Conservation (phyloP, 2,888 invertebrate species). For the Synergus umbraculus region DNA sequence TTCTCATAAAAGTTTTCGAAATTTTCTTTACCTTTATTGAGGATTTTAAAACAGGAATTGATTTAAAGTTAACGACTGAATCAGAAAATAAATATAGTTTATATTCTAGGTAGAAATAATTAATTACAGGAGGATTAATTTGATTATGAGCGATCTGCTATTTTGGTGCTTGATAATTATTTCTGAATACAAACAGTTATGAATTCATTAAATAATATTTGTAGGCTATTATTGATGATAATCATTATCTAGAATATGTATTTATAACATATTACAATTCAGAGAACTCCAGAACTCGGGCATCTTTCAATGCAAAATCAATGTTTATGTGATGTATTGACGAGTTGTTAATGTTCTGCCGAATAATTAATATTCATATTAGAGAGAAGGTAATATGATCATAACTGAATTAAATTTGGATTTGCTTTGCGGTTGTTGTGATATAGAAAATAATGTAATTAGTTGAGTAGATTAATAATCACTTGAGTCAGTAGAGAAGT, state of each 20-base stretch:
- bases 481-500: background rate
- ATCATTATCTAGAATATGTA: background rate
- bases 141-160: too few species aligned
- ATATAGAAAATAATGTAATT: background rate
- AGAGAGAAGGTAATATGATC: background rate
- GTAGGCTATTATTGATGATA: background rate
- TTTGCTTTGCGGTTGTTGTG: too few species aligned
- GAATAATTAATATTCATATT: background rate
- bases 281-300: background rate
- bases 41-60: background rate
- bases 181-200: background rate
- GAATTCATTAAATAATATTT: background rate
- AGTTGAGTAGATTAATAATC: background rate
- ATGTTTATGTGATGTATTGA: background rate
- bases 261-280: background rate
- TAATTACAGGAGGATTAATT: too few species aligned
- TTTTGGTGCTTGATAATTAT: too few species aligned
- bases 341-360: background rate
- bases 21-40: background rate
- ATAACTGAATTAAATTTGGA: too few species aligned
- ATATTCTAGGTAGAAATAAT: too few species aligned
- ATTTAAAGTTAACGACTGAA: background rate
- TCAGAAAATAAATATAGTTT: background rate
- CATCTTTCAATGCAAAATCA: background rate
- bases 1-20: background rate